A percentile compares a stretch with the other conserved stretches of the same genome.
Conservation (phyloP, 53 echinoderm and acorn worm genomes). For the Temnopleurus reevesii region DNA sequence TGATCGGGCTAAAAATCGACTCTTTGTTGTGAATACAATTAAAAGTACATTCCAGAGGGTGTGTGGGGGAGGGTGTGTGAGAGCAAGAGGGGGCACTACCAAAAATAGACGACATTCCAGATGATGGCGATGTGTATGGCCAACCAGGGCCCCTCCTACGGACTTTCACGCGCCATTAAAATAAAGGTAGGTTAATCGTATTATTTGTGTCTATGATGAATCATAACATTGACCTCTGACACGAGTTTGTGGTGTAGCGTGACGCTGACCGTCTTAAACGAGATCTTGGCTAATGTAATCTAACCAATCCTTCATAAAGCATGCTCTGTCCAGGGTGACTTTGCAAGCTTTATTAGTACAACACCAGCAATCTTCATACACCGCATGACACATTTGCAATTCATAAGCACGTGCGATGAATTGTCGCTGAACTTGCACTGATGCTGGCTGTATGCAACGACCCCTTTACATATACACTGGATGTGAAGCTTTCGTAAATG, state of each 20-base stretch:
- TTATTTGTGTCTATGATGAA: background rate
- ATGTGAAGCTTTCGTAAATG: background rate
- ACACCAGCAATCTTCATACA: too few relatives aligned
- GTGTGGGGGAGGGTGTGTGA: background rate
- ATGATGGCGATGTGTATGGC: constrained; percentile 34
- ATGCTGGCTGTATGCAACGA: background rate
- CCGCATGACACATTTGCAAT: too few relatives aligned
- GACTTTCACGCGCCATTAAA: constrained; percentile 27
- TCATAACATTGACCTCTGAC: background rate
- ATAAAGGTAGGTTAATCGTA: constrained; percentile 9
- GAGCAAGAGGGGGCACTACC: constrained; percentile 27
- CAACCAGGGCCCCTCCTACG: constrained; percentile 29
- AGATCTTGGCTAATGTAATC: background rate
- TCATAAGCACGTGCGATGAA: too few relatives aligned
- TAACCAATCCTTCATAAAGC: background rate
- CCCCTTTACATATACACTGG: background rate
- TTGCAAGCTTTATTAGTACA: too few relatives aligned
- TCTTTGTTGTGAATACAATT: constrained; percentile 49
- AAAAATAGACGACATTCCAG: constrained; percentile 39
- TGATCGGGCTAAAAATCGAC: background rate
- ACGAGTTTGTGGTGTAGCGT: background rate
- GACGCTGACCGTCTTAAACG: background rate
- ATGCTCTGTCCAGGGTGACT: background rate
- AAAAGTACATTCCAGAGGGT: background rate
- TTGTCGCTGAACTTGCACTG: too few relatives aligned